Base-by-base conservation (phyloP, 92 coral and sea anemone genomes). In the Palythoa grandis region DNA sequence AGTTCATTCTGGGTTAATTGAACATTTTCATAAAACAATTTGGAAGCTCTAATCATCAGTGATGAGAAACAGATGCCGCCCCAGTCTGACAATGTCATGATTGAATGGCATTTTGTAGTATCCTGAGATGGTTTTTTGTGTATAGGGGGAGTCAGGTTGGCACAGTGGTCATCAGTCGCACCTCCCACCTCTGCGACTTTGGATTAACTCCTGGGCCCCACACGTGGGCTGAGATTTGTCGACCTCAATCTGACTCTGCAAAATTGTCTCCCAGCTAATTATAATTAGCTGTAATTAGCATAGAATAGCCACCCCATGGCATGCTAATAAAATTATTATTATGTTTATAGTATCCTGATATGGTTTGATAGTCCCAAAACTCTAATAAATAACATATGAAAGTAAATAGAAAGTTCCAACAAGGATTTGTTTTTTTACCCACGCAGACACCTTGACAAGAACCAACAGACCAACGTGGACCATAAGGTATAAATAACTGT, bases 381-480 rank as follows among this genome's bases (percentile, higher is more conserved):
- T 65, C 24, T 17, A n/a, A 65, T 19, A n/a, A 7, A 63, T 7
- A 19, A n/a, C 35, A 29, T 65, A 20, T 20, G 2, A n/a, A 65
- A n/a, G 20, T n/a, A 19, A n/a, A 24, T 69, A 69, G 10, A 69
- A 25, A 69, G 40, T 13, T 25, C 73, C 48, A 5, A 29, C 48
- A 70, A 70, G 10, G 11, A 22, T n/a, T 50, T 1, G 4, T 29
- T 48, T 3, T 56, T 54, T 17, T 8, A 47, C 63, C 20, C 20
- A 17, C 11, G 17, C 89, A 96, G 99, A 37, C 96, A 93, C 67
- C 93, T 96, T 79, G 99, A 96, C 86, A 96, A 95, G 87, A 88
- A 87, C 63, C 99, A 96, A 87, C 99, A 96, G 78, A 96, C 99
- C 70, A 96, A 94, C 84, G 95, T 96, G 82, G 99, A 96, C 79